Evolutionary conservation across 2,888 invertebrate species (phyloP), one percentile per base, ranked within the genome.

Genomic region (Patella caerulea): DNA sequence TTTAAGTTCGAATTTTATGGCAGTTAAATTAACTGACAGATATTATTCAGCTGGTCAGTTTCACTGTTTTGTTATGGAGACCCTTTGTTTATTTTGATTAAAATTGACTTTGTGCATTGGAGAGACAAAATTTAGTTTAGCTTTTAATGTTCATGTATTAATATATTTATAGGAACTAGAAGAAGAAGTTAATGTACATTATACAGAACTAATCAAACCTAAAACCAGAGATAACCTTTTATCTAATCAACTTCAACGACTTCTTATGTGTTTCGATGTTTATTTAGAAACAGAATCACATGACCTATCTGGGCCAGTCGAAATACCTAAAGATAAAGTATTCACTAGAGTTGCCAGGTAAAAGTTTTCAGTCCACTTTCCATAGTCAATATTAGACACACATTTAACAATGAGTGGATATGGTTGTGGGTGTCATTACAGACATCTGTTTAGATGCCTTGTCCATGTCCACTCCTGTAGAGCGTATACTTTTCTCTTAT

Each of bases 261-360:
- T 97, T 65, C 93, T 96, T 87, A 94, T 95, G 79, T 96, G 96
- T 89, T 94, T 97, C 81, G 98, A 98, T 90, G 94, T 98, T 80
- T 95, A 95, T 85, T 92, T 98, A 76, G 97, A 98, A 92, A 95
- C 96, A 0, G 92, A 91, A 80, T 82, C 85, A 56, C 84, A 84
- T 56, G 94, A 94, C 56, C 93, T 94, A 9, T 93, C 94, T n/a
- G 92, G 92, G 3, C 92, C 92, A 2, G 85, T 87, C 4, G 95
- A 95, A 88, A 96, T 96, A 89, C 94, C 95, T 4, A 95, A 95
- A 77, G 96, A 96, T 84, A 96, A 96, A 89, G 95, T 96, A 17
- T 96, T 96, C 82, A 86, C 89, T 9, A 84, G 90, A 71, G 77
- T 85, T 14, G 77, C 85, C 52, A 88, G 89, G 90, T 90, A 79